Evolutionary conservation across 2,797 vertebrate genomes (phyloP), one percentile per base, ranked within the genome.

Genomic region (Cryptoprocta ferox): DNA sequence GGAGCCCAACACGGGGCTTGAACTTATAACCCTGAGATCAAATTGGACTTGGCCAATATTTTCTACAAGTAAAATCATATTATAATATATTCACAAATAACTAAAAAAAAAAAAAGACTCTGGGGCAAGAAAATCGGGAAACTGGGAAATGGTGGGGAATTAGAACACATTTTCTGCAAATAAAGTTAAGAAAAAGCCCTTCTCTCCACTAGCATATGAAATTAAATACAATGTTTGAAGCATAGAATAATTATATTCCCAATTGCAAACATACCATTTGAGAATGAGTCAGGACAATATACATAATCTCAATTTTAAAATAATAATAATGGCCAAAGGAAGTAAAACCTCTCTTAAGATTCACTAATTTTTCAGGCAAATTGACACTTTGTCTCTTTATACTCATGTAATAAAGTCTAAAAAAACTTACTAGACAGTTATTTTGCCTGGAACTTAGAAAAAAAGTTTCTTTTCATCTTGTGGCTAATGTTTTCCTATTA

Each of bases 401-500:
- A 73, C 45, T 94, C 76, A 85, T 0, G 0, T 95, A 16, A 95
- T 39, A 91, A 0, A 1, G 14, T 66, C 24, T 93, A 56, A 61
- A 95, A 90, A 94, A 92, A 42, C 11, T 87, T 59, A 82, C 80
- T 66, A 95, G 30, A 80, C 90, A 96, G 81, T 48, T 48, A 88
- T 97, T 95, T 73, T 88, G 79, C 71, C 90, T 95, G 66, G 59
- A 37, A 79, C 75, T 85, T 97, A 42, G 75, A 91, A 92, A 97
- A 98, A 53, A 94, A 35, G 96, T 98, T 98, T 89, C 91, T 98
- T 98, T 97, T 96, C 87, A 97, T 98, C 98, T 98, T 98, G 98
- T 98, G 98, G 98, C 97, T 98, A 98, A 98, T 98, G 97, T 98
- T 97, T 98, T 98, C 94, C 97, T 97, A 98, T 99, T 99, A 99